Base-by-base conservation (phyloP, 2,888 invertebrate genomes). In the Nysson spinosus region DNA sequence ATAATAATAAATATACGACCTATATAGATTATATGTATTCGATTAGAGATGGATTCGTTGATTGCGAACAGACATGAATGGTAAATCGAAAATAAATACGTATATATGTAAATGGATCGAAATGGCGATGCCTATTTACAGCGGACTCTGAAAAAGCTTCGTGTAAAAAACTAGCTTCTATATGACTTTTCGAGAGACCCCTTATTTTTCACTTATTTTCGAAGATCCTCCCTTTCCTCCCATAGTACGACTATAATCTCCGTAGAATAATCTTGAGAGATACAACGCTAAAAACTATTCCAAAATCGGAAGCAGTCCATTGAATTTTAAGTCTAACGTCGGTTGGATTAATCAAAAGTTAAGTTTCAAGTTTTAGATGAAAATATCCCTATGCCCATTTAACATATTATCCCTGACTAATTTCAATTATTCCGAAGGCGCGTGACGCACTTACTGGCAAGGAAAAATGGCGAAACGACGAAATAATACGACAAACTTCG, bases 141-240 rank as follows among this genome's bases (percentile, higher is more conserved):
- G 68, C 66, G 60, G 57, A 67, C 60, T 50, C 42, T 56, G 60
- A 56, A 74, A 81, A 80, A 80, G 65, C 69, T 69, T 77, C 67
- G 47, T 64, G 73, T 82, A 81, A 79, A 80, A 77, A 66, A 61
- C 62, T 73, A 75, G 51, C 14, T 39, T 54, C 58, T 52, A 61
- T 43, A 47, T 62, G 47, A 58, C 63, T 77, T 66, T 28, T 16
- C 22, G 11, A 17, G 4, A 24, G 37, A n/a, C n/a, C n/a, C n/a
- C n/a, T n/a, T 2, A 14, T 16, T 12, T 4, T n/a, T 11, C 16
- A 9, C 12, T n/a, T 26, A 19, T 17, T 19, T 14, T 20, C 11
- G 17, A 35, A 35, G 14, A 12, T 14, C 14, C 35, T 46, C 42
- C 50, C 30, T 9, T 42, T n/a, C n/a, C n/a, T n/a, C n/a, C n/a